Evolutionary conservation across 2,888 invertebrate species (phyloP), one percentile per base, ranked within the genome.

Genomic region (Boloria selene): DNA sequence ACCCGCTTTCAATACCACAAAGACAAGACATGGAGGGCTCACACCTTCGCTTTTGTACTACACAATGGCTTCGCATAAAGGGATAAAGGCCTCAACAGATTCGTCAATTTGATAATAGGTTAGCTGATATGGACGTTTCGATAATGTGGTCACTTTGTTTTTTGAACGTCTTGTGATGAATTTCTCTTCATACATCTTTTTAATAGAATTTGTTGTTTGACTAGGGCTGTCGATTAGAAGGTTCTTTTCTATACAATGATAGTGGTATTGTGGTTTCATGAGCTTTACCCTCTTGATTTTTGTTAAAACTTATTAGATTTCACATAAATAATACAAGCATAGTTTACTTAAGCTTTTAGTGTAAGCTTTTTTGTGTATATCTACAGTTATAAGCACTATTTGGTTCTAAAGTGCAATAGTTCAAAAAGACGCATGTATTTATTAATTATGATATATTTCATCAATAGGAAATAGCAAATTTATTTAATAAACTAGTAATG

Each of bases 91-190:
- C 52, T 51, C 67, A 63, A 64, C 68, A 72, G 71, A 75, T 73
- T 70, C 67, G 71, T 71, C 73, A 72, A 71, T 68, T 69, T 63
- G 75, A 75, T 77, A 76, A 77, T 73, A 70, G 75, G 76, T 75
- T 74, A 76, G 76, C 70, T 75, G 77, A 77, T 76, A 75, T 72
- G 70, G 67, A 66, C 69, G 64, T 67, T 60, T 66, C 71, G 70
- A 67, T 68, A 66, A 69, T 68, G 26, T 38, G 31, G 31, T 54
- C 53, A 47, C 49, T 55, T 55, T 64, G 51, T 45, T 51, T 50
- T 42, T 56, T 50, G 44, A 58, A 45, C 58, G 58, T 49, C 59
- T 59, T 49, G 47, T 49, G 22, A 17, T 51, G 31, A 22, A 54
- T 18, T 49, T 56, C 54, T 50, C 49, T 56, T 56, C 26, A 55